Evolutionary conservation across 2,113 vertebrate genomes (phyloP), one percentile per base, ranked within the genome.

Genomic region (Pica pica): DNA sequence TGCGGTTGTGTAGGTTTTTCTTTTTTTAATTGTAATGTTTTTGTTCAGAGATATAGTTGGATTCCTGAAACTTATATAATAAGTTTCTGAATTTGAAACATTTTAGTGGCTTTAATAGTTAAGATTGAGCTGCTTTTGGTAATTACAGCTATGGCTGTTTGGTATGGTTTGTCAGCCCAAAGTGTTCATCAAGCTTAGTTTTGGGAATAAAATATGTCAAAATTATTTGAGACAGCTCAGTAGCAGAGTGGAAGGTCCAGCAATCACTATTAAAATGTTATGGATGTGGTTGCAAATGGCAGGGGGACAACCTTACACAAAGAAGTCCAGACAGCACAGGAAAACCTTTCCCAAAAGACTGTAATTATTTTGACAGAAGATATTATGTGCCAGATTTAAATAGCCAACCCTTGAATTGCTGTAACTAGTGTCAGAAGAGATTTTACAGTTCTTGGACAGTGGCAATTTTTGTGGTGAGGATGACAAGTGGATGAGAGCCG

Each of bases 251-350:
- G n/a, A 73, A 71, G 37, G 57, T 82, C 46, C 59, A 90, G 71
- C 26, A 83, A 26, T 55, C 94, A 82, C 71, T 82, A 59, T 60
- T 85, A 85, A 94, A 95, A 95, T 86, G 79, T 87, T 91, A 71
- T 33, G 59, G 67, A 85, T 69, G 59, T 69, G 16, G 41, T 69
- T 92, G 63, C 57, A 92, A 69, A 69, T 90, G 88, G 83, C 90
- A 95, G 75, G 59, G 75, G 35, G 50, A 76, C 37, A 90, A 68
- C 59, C 87, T 76, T 60, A 33, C 31, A 73, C 53, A 80, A 83
- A 79, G 56, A 91, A 90, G 76, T 65, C 8, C 47, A 84, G 83
- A 67, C 50, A 91, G 60, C 75, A 74, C 47, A 81, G 73, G 42
- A 77, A 89, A 87, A 81, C 55, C 39, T 87, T 91, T 89, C 81